Conservation (phyloP, 30 jellyfish, hydroid and myxozoan species). For the Morbakka virulenta region DNA sequence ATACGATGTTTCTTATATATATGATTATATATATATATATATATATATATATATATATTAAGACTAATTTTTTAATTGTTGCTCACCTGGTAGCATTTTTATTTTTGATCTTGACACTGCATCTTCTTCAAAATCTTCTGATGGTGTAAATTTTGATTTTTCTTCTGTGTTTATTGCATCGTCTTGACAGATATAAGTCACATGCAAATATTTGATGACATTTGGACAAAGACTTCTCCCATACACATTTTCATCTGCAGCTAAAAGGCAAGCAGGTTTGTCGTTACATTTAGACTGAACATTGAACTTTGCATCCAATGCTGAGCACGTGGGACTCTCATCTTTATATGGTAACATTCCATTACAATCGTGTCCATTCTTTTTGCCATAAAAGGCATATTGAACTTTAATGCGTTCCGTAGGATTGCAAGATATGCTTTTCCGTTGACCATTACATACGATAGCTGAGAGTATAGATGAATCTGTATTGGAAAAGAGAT, state of each 20-base stretch:
- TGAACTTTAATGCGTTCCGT: conserved; percentile 68
- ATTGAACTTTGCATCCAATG: conserved; percentile 88
- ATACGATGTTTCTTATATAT: no score
- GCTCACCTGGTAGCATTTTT: conserved; percentile 31
- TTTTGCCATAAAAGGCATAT: conserved; percentile 92
- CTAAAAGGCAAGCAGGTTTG: conserved; percentile 70
- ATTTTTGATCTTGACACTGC: conserved; percentile 88
- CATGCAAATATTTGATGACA: conserved; percentile 78
- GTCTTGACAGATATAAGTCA: conserved; percentile 72
- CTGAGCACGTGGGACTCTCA: conserved; percentile 97
- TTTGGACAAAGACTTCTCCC: conserved; percentile 93
- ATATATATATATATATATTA: no score
- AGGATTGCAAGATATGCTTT: conserved; percentile 73
- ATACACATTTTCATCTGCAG: conserved; percentile 83
- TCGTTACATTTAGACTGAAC: conserved; percentile 88
- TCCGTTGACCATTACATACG: conserved; percentile 91
- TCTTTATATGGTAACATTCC: conserved; percentile 81
- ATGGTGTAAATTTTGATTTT: conserved; percentile 69
- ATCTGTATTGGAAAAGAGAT: conserved; percentile 25
- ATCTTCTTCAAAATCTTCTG: conserved; percentile 85
- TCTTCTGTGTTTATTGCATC: conserved; percentile 56
- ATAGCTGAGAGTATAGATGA: conserved; percentile 54
- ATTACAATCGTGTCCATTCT: conserved; percentile 90
- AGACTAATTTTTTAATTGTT: not conserved
- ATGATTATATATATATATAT: no score